A percentile compares a stretch with the other conserved stretches of the same genome.
Conservation (phyloP, 1,140 invertebrate species). For the Atta texana region DNA sequence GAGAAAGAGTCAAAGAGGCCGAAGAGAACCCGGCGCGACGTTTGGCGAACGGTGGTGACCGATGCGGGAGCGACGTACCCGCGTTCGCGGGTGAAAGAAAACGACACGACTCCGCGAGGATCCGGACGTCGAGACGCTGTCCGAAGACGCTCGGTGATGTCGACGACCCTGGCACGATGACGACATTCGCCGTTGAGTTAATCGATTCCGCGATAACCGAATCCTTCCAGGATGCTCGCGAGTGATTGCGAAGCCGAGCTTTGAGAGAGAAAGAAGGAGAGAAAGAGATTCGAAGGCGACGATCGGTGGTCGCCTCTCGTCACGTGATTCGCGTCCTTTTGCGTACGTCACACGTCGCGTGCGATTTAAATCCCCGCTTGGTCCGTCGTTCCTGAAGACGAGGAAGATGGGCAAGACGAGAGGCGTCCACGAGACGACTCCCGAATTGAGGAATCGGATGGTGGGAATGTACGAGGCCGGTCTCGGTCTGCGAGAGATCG, state of each 20-base stretch:
- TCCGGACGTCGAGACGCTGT: neutral
- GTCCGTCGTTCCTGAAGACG: neutral
- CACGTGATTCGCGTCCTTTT: slow-evolving; percentile 73
- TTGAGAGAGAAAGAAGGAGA: slow-evolving; percentile 4
- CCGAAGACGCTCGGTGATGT: slow-evolving; percentile 25
- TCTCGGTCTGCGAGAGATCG: slow-evolving; percentile 83
- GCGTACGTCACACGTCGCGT: slow-evolving; percentile 74
- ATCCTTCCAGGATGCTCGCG: neutral
- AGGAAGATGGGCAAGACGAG: slow-evolving; percentile 83
- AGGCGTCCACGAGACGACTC: slow-evolving; percentile 85
- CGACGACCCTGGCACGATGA: neutral
- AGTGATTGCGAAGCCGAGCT: neutral
- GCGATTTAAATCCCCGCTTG: slow-evolving; percentile 69
- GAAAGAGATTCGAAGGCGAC: slow-evolving; percentile 18
- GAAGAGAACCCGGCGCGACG: neutral
- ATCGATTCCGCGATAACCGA: neutral
- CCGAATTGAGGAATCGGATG: slow-evolving; percentile 84
- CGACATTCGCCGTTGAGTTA: neutral
- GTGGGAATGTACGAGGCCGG: slow-evolving; percentile 86
- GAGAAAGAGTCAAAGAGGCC: too few relatives aligned
- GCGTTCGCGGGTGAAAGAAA: neutral
- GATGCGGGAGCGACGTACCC: neutral
- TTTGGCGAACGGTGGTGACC: neutral
- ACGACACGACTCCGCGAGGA: neutral
- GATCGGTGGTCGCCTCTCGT: slow-evolving; percentile 59